Evolutionary conservation across 2,113 vertebrate genomes (phyloP).

Genomic region (Phrynocephalus versicolor): DNA sequence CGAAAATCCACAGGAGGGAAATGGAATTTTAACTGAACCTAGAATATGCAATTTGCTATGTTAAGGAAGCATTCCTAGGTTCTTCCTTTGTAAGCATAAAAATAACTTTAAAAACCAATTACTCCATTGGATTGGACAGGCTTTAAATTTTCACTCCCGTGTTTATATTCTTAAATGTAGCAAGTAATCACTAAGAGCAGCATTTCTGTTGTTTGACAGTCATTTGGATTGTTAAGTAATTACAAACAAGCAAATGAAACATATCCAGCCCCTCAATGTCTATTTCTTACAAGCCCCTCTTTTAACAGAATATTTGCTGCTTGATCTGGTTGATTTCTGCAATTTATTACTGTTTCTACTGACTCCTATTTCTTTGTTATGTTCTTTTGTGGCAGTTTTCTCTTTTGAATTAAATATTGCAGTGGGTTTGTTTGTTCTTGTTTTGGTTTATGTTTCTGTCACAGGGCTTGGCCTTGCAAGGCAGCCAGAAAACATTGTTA

Average conservation of each 20-base stretch:
- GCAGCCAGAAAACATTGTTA: neutral
- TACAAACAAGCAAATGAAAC: neutral
- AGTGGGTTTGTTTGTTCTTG: neutral
- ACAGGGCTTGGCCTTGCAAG: neutral
- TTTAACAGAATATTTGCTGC: neutral
- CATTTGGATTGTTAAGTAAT: slow-evolving; percentile 8
- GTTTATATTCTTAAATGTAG: slow-evolving; percentile 28
- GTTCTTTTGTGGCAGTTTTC: neutral
- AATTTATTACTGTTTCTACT: neutral
- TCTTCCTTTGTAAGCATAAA: slow-evolving; percentile 40
- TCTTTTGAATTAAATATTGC: neutral
- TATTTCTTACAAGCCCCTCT: neutral
- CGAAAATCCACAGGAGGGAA: neutral
- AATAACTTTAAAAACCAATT: slow-evolving; percentile 38
- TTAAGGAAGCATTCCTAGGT: neutral
- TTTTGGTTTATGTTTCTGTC: neutral
- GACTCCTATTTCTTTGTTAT: neutral
- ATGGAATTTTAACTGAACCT: neutral
- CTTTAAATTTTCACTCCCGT: slow-evolving; percentile 40
- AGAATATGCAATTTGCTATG: neutral
- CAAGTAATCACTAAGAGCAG: slow-evolving; percentile 58
- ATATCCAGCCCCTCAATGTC: neutral
- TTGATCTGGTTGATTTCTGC: neutral
- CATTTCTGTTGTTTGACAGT: slow-evolving; percentile 26
- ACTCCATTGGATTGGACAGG: slow-evolving; percentile 42